Conservation (phyloP, 37 sponge, comb jelly and placozoan species). For the Haliclona indistincta region DNA sequence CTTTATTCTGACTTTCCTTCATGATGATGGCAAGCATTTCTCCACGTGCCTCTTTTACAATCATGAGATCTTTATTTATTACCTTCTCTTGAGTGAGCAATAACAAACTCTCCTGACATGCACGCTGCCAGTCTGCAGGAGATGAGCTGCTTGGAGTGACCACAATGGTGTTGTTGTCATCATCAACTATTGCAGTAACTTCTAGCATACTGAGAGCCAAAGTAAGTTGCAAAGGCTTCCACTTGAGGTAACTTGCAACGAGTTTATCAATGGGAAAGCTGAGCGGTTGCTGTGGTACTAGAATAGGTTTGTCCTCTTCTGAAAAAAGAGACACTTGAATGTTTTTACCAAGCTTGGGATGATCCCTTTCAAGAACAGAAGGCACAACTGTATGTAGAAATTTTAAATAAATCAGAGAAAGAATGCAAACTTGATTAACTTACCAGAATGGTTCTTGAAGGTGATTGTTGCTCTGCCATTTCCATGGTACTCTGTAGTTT, state of each 20-base stretch:
- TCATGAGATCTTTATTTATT: too few species aligned
- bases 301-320: too few species aligned
- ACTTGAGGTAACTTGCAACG: too few species aligned
- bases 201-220: background rate
- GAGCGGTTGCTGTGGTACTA: too few species aligned
- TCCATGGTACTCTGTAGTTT: conserved; percentile 16
- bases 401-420: too few species aligned
- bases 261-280: too few species aligned
- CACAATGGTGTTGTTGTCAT: background rate
- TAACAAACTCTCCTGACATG: too few species aligned
- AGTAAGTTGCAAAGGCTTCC: too few species aligned
- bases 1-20: background rate
- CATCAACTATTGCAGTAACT: conserved; percentile 1
- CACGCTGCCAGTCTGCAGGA: background rate
- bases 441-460: conserved; percentile 41
- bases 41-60: too few species aligned
- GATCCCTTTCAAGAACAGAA: background rate
- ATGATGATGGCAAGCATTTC: background rate
- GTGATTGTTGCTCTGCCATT: conserved; percentile 40
- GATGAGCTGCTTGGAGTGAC: background rate
- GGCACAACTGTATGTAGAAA: too few species aligned
- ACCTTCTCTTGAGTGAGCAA: too few species aligned
- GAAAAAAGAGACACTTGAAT: background rate
- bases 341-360: background rate
- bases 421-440: too few species aligned